Evolutionary conservation across 2,797 vertebrate species (phyloP).

Genomic region (Eleutherodactylus coqui): DNA sequence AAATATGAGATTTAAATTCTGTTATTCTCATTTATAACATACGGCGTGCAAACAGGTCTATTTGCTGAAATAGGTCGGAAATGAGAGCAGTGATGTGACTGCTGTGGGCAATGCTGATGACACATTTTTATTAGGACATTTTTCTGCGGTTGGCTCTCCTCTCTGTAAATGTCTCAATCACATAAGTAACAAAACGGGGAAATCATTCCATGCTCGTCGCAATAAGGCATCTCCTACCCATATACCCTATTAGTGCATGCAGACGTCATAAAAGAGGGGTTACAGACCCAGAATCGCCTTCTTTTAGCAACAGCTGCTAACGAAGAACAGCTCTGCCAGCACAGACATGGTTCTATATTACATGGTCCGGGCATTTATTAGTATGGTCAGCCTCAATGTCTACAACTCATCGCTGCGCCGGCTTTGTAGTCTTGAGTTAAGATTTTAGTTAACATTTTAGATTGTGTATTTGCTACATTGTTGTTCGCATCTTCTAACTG

Average conservation of each 20-base stretch:
- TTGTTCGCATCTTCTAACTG: neutral
- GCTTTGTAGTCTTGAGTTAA: neutral
- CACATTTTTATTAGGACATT: too few relatives aligned
- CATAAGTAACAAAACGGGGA: neutral
- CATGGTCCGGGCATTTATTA: neutral
- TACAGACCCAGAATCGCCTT: too few relatives aligned
- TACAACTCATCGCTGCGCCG: neutral
- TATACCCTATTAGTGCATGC: neutral
- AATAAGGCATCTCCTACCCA: neutral
- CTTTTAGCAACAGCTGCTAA: neutral
- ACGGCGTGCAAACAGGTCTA: too few relatives aligned
- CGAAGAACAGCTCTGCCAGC: neutral
- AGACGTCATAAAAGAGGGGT: too few relatives aligned
- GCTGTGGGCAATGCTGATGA: too few relatives aligned
- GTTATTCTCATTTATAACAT: too few relatives aligned
- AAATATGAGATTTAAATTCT: too few relatives aligned
- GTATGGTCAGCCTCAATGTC: too few relatives aligned
- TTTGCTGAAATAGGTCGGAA: neutral
- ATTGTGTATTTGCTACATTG: too few relatives aligned
- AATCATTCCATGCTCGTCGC: neutral
- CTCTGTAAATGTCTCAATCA: too few relatives aligned
- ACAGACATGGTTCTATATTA: neutral
- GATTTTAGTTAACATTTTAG: neutral
- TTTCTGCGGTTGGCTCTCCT: too few relatives aligned
- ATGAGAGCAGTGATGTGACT: neutral